These are phyloP conservation scores for Dugesia japonica DNA, from an alignment of 2,888 invertebrate genomes.

Conservation along the genomic window DNA sequence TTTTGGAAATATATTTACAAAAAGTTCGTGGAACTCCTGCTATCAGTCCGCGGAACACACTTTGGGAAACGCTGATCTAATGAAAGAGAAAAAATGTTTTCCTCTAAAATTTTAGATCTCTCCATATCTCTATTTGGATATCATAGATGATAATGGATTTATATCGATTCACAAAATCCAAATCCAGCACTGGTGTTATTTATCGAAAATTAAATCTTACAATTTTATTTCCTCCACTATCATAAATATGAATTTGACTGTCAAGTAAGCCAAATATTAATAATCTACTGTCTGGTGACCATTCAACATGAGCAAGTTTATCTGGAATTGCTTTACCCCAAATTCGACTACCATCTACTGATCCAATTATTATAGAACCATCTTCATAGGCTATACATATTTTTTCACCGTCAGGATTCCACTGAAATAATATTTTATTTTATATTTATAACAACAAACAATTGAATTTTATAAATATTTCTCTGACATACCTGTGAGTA, in stretches of 20 bases:
- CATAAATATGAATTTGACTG: constrained; percentile 83
- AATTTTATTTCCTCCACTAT: constrained; percentile 64
- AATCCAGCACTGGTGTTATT: too few species aligned
- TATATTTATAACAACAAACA: too few species aligned
- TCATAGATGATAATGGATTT: too few species aligned
- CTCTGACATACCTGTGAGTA: neutral
- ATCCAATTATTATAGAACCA: constrained; percentile 84
- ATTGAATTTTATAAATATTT: neutral
- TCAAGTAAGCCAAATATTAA: constrained; percentile 72
- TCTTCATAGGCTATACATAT: constrained; percentile 98
- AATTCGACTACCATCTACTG: constrained; percentile 87
- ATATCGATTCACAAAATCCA: too few species aligned
- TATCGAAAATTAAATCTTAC: too few species aligned
- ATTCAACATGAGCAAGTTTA: constrained; percentile 64
- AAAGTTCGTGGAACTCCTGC: too few species aligned
- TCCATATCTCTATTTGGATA: too few species aligned
- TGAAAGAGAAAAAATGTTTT: neutral
- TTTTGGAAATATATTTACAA: too few species aligned
- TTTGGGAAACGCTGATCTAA: neutral
- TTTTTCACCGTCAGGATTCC: constrained; percentile 86
- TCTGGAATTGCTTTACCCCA: constrained; percentile 94
- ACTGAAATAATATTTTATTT: constrained; percentile 49
- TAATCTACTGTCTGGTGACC: constrained; percentile 82
- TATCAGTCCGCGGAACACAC: too few species aligned
- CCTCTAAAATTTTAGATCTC: too few species aligned